Conservation (phyloP, 2,888 invertebrate genomes). For the Thumatha senex region DNA sequence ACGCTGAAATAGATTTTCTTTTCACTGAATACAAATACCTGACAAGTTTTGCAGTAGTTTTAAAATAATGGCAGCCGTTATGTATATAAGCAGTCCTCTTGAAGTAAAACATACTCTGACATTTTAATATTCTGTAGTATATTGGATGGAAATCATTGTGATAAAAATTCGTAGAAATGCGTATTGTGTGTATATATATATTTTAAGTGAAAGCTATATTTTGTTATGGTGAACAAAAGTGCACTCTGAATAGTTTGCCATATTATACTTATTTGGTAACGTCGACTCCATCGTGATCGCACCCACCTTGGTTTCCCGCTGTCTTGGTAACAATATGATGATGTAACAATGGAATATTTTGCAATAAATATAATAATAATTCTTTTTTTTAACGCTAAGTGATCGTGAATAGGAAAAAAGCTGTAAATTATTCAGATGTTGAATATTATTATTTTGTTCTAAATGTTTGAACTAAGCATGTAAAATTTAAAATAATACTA, state of each 20-base stretch:
- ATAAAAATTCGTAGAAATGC: slow-evolving; percentile 71
- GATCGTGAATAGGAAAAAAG: slow-evolving; percentile 62
- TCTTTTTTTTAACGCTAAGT: slow-evolving; percentile 70
- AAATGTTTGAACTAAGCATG: slow-evolving; percentile 83
- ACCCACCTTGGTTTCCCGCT: slow-evolving; percentile 55
- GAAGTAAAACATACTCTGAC: slow-evolving; percentile 54
- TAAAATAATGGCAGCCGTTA: slow-evolving; percentile 25
- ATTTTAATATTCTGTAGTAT: slow-evolving; percentile 62
- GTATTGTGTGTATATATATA: slow-evolving; percentile 63
- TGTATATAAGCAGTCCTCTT: slow-evolving; percentile 17
- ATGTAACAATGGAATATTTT: slow-evolving; percentile 81
- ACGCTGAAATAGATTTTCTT: too few species aligned
- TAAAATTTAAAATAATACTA: slow-evolving; percentile 84
- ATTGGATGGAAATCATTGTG: slow-evolving; percentile 74
- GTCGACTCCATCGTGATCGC: slow-evolving; percentile 44
- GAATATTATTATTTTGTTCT: slow-evolving; percentile 82
- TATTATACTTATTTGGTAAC: slow-evolving; percentile 50
- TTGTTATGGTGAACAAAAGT: slow-evolving; percentile 71
- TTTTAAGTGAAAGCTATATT: slow-evolving; percentile 77
- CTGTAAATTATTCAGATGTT: slow-evolving; percentile 83
- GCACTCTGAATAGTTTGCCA: slow-evolving; percentile 69
- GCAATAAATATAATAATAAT: slow-evolving; percentile 72
- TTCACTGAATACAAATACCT: too few species aligned
- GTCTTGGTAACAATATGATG: slow-evolving; percentile 37
- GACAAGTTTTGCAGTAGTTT: not conserved